Evolutionary conservation across 2,797 vertebrate species (phyloP), one percentile per base, ranked within the genome.

Genomic region (Esox lucius): DNA sequence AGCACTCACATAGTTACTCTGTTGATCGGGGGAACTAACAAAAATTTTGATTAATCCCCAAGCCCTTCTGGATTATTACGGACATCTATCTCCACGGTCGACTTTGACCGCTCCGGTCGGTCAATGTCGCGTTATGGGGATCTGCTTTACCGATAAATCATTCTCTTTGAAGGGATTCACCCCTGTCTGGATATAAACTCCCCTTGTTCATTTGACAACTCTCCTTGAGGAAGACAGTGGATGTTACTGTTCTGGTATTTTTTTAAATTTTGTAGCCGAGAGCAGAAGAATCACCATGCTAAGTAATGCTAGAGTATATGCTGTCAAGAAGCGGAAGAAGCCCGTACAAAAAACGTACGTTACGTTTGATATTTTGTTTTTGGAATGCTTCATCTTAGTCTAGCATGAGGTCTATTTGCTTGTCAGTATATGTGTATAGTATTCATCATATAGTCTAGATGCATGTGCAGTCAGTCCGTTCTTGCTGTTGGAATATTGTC

Each of bases 281-380:
- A 71, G 42, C 46, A 15, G 53, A 33, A 75, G 39, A 26, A 67
- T 53, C 81, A 90, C 76, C 80, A 94, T 94, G 93, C 84, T 88
- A 80, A 86, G 86, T 6, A 91, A 89, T 80, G 72, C 86, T 0
- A 92, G 91, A 31, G 91, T 86, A 4, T 95, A 95, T 39, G 94
- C 94, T 0, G 90, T 85, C 85, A 95, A 94, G 90, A 95, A 94
- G 87, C 91, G 94, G 84, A 95, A 94, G 92, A 95, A 95, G 91
- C 94, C 94, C 2, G 91, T 91, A 16, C 90, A 93, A 49, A 95
- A 94, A 89, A 91, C 91, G 94, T 94, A 87, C 91, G 92, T 26
- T 49, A 1, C 22, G 64, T 24, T 61, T 61, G 9, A 61, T 46
- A 13, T 13, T 11, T 70, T 59, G 22, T 73, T 17, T 28, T 15